Conservation (phyloP, 2,888 invertebrate genomes). For the Dione vanillae region DNA sequence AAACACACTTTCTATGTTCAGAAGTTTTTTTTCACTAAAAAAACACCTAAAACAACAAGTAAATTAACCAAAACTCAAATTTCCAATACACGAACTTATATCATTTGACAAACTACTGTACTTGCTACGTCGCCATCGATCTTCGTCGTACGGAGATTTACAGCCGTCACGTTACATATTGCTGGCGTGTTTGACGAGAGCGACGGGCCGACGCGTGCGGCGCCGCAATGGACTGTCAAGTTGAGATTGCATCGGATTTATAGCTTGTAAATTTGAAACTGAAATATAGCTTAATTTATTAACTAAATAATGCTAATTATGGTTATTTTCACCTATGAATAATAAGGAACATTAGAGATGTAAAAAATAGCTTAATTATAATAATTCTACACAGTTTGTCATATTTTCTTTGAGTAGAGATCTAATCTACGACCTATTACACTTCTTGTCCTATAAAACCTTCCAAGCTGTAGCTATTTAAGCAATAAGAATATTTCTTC, state of each 20-base stretch:
- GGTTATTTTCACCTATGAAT: too few relatives aligned
- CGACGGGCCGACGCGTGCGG: constrained; percentile 46
- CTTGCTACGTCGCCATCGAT: constrained; percentile 49
- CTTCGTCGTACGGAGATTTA: constrained; percentile 71
- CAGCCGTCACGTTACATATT: constrained; percentile 63
- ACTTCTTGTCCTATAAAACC: too few relatives aligned
- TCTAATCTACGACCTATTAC: too few relatives aligned
- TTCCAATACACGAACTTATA: constrained; percentile 12
- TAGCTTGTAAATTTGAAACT: constrained; percentile 36
- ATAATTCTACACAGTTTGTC: too few relatives aligned
- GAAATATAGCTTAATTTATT: constrained; percentile 3
- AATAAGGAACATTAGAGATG: too few relatives aligned
- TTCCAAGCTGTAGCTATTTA: too few relatives aligned
- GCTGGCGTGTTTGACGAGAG: constrained; percentile 58
- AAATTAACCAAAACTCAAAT: background rate
- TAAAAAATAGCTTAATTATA: too few relatives aligned
- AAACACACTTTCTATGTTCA: too few relatives aligned
- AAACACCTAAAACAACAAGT: background rate
- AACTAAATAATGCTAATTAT: background rate
- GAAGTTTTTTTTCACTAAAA: too few relatives aligned
- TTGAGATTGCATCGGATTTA: constrained; percentile 51
- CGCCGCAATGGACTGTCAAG: constrained; percentile 49
- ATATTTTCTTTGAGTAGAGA: too few relatives aligned
- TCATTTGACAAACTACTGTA: constrained; percentile 28
- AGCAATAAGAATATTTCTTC: too few relatives aligned